These are phyloP conservation scores for Cyaniris semiargus DNA, from an alignment of 2,888 invertebrate species.

Conservation along the genomic window DNA sequence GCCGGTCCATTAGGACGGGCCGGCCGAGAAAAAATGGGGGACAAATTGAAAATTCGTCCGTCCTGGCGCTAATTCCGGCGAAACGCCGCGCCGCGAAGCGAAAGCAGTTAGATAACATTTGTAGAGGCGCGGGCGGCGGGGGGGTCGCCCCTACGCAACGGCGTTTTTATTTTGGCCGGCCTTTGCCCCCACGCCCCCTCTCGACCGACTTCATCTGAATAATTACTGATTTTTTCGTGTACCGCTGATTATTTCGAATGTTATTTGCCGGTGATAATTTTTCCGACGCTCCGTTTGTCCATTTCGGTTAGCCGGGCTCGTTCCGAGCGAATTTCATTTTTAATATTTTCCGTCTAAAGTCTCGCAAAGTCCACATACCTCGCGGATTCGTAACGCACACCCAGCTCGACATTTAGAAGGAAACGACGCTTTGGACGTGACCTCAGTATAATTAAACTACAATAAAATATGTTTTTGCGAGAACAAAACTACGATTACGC, in stretches of 20 bases:
- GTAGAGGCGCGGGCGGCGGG: conserved; percentile 64
- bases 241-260: conserved; percentile 81
- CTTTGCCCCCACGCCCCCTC: conserved; percentile 77
- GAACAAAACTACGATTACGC: not conserved
- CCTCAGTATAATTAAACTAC: not conserved
- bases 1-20: conserved; percentile 67
- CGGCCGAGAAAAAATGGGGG: conserved; percentile 71
- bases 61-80: conserved; percentile 71
- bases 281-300: conserved; percentile 72
- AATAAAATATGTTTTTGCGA: conserved; percentile 12
- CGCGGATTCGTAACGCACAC: conserved; percentile 20
- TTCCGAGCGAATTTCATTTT: conserved; percentile 2
- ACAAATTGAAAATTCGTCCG: conserved; percentile 76
- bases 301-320: conserved; percentile 42
- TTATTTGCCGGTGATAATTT: conserved; percentile 79
- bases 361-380: not conserved
- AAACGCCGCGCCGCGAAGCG: conserved; percentile 69
- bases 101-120: conserved; percentile 81
- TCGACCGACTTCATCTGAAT: conserved; percentile 81
- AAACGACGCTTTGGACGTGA: conserved; percentile 1
- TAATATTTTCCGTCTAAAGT: conserved; percentile 14
- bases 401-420: conserved; percentile 13
- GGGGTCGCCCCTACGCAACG: conserved; percentile 79
- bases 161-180: conserved; percentile 80
- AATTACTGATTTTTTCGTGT: conserved; percentile 81